These are phyloP conservation scores for Bombyx mandarina DNA, from an alignment of 1,140 invertebrate genomes.

Conservation along the genomic window DNA sequence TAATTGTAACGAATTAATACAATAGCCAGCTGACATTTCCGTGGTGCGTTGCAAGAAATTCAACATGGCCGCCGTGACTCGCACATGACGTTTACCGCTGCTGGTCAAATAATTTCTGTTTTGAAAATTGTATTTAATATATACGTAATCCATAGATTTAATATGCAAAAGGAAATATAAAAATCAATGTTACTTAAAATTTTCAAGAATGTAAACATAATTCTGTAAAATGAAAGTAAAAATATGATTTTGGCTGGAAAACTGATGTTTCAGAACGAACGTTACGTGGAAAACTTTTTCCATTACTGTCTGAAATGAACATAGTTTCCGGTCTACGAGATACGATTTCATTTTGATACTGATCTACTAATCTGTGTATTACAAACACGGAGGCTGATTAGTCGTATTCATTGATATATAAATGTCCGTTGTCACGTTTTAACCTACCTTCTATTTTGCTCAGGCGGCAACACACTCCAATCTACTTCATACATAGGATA, in stretches of 20 bases:
- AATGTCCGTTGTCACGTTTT: slow-evolving; percentile 5
- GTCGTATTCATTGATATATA: background rate
- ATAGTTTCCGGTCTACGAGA: too few relatives aligned
- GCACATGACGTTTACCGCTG: slow-evolving; percentile 47
- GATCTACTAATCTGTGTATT: too few relatives aligned
- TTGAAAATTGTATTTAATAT: too few relatives aligned
- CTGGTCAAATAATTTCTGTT: slow-evolving; percentile 10
- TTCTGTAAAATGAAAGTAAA: too few relatives aligned
- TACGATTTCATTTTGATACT: too few relatives aligned
- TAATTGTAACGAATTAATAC: slow-evolving; percentile 59
- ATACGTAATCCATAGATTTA: background rate
- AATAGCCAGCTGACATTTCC: slow-evolving; percentile 70
- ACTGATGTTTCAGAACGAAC: slow-evolving; percentile 20
- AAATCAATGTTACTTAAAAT: too few relatives aligned
- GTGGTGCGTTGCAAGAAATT: slow-evolving; percentile 65
- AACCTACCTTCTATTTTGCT: slow-evolving; percentile 84
- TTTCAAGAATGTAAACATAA: too few relatives aligned
- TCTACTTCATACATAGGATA: slow-evolving; percentile 79
- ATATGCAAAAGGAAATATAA: background rate
- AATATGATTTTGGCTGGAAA: too few relatives aligned
- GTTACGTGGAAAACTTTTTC: slow-evolving; percentile 37
- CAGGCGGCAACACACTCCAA: slow-evolving; percentile 85
- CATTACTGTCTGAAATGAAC: too few relatives aligned
- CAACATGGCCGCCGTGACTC: slow-evolving; percentile 68
- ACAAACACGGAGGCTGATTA: background rate